Evolutionary conservation across 2,113 vertebrate genomes (phyloP).

Genomic region (Crotalus helleri): DNA sequence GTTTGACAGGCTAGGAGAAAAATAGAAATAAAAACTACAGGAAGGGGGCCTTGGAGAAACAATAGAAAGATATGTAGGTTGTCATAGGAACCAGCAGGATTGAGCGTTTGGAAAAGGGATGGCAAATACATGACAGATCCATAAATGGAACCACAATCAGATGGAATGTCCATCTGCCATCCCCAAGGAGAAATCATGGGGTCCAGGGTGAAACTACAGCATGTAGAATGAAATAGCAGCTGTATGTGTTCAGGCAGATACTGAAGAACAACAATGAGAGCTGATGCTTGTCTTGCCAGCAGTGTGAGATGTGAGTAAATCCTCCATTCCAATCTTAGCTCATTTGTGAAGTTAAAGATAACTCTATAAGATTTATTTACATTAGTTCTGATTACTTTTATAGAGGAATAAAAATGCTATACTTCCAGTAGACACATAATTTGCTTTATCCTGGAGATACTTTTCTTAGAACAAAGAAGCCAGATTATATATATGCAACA

Average conservation of each 20-base stretch:
- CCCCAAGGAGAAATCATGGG: not conserved
- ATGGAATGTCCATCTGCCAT: not conserved
- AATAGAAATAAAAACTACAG: not conserved
- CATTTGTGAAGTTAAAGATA: not conserved
- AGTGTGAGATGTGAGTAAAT: not conserved
- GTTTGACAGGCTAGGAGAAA: not conserved
- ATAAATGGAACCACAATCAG: not conserved
- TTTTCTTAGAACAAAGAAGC: not conserved
- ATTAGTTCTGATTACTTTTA: not conserved
- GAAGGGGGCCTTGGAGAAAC: not conserved
- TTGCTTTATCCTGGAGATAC: not conserved
- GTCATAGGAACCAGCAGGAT: constrained; percentile 21
- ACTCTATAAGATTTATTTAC: not conserved
- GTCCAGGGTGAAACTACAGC: not conserved
- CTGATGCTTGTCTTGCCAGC: not conserved
- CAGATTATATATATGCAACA: not conserved
- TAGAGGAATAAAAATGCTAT: not conserved
- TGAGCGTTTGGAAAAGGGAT: constrained; percentile 11
- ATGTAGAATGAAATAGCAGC: not conserved
- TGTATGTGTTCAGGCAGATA: not conserved
- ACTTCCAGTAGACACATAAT: not conserved
- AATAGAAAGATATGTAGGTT: constrained; percentile 17
- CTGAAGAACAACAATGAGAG: not conserved
- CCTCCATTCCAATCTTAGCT: not conserved
- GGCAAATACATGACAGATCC: constrained; percentile 3